Base-by-base conservation (phyloP, 2,113 vertebrate genomes). In the Megaceryle torquata region DNA sequence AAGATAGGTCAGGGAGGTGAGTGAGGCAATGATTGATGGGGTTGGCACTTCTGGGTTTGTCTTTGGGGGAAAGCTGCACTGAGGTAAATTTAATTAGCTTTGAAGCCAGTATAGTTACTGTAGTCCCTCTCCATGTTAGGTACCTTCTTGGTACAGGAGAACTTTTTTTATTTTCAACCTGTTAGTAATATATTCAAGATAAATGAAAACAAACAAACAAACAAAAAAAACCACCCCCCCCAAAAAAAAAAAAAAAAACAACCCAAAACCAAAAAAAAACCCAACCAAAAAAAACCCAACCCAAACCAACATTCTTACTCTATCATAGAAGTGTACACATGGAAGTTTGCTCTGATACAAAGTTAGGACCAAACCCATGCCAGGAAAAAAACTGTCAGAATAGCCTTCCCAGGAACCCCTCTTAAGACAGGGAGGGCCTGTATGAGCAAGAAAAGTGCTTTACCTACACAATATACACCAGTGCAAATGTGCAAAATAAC, bases 21-120 rank as follows among this genome's bases (percentile, higher is more conserved):
- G 33, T 20, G 69, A 89, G 61, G 69, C 29, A 68, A 60, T 64
- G 81, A 81, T 44, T 85, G 86, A 91, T 48, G 35, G 48, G 31
- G 39, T 43, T 95, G 81, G 61, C 89, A 92, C 69, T 86, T 75
- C 35, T 79, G 61, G 26, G 33, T 89, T 93, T 93, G 53, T 65
- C 65, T 87, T 20, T 1, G 2, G 61, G 43, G 39, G 53, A 93
- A 95, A 82, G 61, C 79, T 64, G 33, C 21, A 61, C 48, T 44
- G 77, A 44, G 39, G 35, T 83, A 92, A 92, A 92, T 79, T 93
- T 84, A 87, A 91, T 85, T 76, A 95, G 65, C 83, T 91, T 44
- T 84, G 93, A 86, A 82, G 70, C 35, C 61, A 72, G 26, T 25
- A 61, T 6, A 89, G 57, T 89, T 78, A 68, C 50, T 59, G 13